phyloP scores from a whole-genome alignment of 2,797 vertebrate species.

The Serranus cabrilla region DNA sequence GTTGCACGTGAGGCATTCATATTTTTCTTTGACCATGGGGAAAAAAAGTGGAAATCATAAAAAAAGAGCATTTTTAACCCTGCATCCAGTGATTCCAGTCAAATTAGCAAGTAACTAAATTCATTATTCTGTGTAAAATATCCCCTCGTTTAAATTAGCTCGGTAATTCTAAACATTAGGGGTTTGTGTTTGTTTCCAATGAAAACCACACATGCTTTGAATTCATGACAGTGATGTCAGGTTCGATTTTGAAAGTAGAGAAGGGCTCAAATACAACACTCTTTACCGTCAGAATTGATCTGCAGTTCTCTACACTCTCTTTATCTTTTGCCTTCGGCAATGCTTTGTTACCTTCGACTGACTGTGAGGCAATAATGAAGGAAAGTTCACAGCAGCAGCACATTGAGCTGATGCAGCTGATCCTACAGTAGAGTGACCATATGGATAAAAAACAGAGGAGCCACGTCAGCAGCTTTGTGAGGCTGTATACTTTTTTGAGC shows the following conservation, averaged over 20 bases:
- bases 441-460: not conserved
- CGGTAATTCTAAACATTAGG: not conserved
- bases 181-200: not conserved
- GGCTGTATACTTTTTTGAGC: not conserved
- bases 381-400: not conserved
- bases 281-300: not conserved
- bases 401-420: not conserved
- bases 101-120: not conserved
- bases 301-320: not conserved
- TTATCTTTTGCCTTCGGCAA: not conserved
- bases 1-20: slow-evolving; percentile 14
- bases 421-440: not conserved
- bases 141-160: not conserved
- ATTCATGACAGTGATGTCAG: not conserved
- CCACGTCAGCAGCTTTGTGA: not conserved
- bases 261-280: not conserved
- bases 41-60: slow-evolving; percentile 22
- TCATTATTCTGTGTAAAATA: not conserved
- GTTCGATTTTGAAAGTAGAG: not conserved
- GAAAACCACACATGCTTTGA: slow-evolving; percentile 4
- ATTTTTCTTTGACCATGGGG: slow-evolving; percentile 1
- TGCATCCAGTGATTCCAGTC: not conserved
- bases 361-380: not conserved
- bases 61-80: slow-evolving; percentile 4
- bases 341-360: not conserved